Base-by-base conservation (phyloP, 2,797 vertebrate species). In the Micrastur ruficollis region DNA sequence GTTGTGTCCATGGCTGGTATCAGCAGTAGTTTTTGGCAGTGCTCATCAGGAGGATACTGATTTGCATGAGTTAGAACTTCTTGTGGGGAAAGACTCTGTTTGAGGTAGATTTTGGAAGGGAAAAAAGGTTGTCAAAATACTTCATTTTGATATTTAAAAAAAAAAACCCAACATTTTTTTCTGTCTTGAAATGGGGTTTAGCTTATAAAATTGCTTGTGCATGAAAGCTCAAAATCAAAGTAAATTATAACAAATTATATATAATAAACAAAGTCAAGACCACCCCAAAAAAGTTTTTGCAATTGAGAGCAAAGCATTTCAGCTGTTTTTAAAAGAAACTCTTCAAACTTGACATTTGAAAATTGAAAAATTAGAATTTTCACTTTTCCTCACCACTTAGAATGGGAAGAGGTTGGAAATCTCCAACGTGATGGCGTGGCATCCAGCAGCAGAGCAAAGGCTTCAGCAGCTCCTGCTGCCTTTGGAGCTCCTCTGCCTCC, bases 371-470 rank as follows among this genome's bases (percentile, higher is more conserved):
- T 75, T 2, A 49, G 23, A 31, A 12, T 56, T 21, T 81, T 72
- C 7, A 5, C 40, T 68, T 84, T 58, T 59, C 23, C 11, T 79
- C 11, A 40, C 22, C 5, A 10, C 6, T 25, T 50, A 52, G 32
- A 23, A 53, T 44, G 63, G 50, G 46, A 76, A 55, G 34, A 62
- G 25, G 26, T 79, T 29, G 49, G 78, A 38, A n/a, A 32, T 38
- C 66, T 58, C 58, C 14, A 16, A 0, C 5, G 26, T 8, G 15
- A 3, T 27, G 76, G 47, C 0, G 0, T 32, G 38, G 31, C 18
- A 19, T 29, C 49, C 49, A 26, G 42, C 56, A 81, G 31, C 81
- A 70, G 31, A 76, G 13, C 6, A 53, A 66, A 73, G 67, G 9
- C 55, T 89, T 23, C 73, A 36, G 59, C 55, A 85, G 19, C 56